Evolutionary conservation across 2,888 invertebrate genomes (phyloP), one percentile per base, ranked within the genome.

Genomic region (Eretmocerus hayati): DNA sequence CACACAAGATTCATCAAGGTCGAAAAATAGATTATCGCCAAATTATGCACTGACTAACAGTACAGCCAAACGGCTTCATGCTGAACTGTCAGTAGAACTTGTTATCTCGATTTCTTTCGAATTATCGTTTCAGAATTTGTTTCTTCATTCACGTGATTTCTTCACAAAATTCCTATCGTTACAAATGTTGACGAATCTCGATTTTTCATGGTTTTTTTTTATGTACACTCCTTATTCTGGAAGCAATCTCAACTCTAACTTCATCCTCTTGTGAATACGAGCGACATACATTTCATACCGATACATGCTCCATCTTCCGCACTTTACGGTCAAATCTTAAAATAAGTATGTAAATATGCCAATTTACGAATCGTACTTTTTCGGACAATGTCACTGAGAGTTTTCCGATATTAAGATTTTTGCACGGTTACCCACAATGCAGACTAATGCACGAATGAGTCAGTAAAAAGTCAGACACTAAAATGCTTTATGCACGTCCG

Each of bases 11-110:
- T 66, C 66, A 63, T 62, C 65, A 64, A 66, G 67, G 67, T 68
- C n/a, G 66, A 68, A 68, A 68, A 68, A 68, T 68, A 67, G 64
- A 68, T 66, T 68, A 67, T 68, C 67, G 65, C 64, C 64, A 63
- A 61, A 63, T 65, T 44, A 50, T 66, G 65, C 63, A 59, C 63
- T 60, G 60, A 60, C 60, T 58, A 62, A 58, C 58, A 57, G 60
- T 58, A 62, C 64, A 63, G 62, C 60, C 62, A 62, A 62, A 60
- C 59, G 60, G 59, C 56, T 57, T 43, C 43, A 50, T 26, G 26
- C 26, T 26, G 26, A 26, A 26, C 26, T 11, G 26, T 26, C 26
- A 26, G 26, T 26, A n/a, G n/a, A n/a, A n/a, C n/a, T 9, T 26
- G 26, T 11, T 26, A 26, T 26, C 11, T 11, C 26, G 26, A 26